Conservation (phyloP, 1,140 invertebrate genomes). For the Trichonephila inaurata region DNA sequence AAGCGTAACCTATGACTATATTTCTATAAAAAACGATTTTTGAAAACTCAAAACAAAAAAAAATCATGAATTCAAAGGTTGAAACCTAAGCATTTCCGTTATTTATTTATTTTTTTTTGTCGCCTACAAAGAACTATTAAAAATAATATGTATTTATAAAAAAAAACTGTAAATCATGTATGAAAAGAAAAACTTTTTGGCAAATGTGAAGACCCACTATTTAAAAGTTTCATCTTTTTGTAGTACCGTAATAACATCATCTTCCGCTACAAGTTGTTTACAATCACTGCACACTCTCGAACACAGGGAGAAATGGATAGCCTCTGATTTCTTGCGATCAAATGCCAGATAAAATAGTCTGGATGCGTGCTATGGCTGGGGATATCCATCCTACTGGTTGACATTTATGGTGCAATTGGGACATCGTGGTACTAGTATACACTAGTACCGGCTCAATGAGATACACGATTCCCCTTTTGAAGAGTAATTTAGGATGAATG, state of each 20-base stretch:
- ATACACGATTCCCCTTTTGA: slow-evolving; percentile 43
- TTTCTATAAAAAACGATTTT: no score
- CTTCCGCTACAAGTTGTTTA: not conserved
- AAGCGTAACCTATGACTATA: no score
- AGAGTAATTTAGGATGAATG: slow-evolving; percentile 34
- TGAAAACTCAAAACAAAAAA: no score
- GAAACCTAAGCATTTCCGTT: no score
- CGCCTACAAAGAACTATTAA: no score
- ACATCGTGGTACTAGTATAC: not conserved
- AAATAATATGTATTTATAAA: no score
- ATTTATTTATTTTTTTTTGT: no score
- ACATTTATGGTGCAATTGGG: slow-evolving; percentile 45
- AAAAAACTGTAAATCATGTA: no score
- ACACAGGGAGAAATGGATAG: not conserved
- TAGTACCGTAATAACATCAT: not conserved
- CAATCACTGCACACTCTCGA: not conserved
- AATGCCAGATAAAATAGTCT: not conserved
- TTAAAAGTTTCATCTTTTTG: no score
- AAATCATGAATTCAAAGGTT: no score
- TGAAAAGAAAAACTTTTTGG: no score
- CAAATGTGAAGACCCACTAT: no score
- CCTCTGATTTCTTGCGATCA: not conserved
- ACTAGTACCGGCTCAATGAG: slow-evolving; percentile 32
- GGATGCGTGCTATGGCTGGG: not conserved
- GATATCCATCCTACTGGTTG: not conserved